Base-by-base conservation (phyloP, 2,888 invertebrate species). In the Adelognathus sp. region DNA sequence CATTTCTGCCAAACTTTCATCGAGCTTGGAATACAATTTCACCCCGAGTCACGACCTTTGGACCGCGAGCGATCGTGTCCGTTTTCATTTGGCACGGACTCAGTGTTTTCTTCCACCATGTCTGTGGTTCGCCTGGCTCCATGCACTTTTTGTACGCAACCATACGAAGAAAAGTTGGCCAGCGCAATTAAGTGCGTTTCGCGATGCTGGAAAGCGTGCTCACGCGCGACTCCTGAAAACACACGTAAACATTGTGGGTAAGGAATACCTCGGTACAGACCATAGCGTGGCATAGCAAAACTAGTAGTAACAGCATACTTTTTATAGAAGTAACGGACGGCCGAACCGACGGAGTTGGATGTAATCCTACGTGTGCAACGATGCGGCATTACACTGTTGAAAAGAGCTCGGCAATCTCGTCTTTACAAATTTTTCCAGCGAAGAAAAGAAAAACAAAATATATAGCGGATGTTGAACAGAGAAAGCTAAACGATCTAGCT, bases 121-220 rank as follows among this genome's bases (percentile, higher is more conserved):
- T 21, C 36, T 39, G 24, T 14, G 16, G 14, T 44, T 50, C 50
- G 33, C 5, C 54, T n/a, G n/a, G 67, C 54, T 52, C 54, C 9
- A 46, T 66, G 39, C 72, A n/a, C n/a, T n/a, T 39, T 64, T 64
- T 56, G 50, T 44, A 39, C 31, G 4, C 27, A 36, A 9, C 50
- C 58, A 60, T 50, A 39, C 44, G 76, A 72, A 75, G 79, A 83
- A 83, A 83, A 82, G 82, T 83, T 83, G 83, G 83, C 83, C 83
- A 82, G 70, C 69, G 80, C 80, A 82, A 81, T 81, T 81, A 81
- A 82, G 76, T 82, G 79, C 81, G 81, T 83, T 81, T 82, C 78
- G 76, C 67, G 77, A 70, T 69, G 74, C 67, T 82, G 83, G 82
- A 83, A 81, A 82, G 82, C 81, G 76, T 74, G 79, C 81, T 80